phyloP scores from a whole-genome alignment of 2,888 invertebrate genomes.

The Lycocerus yunnanus region DNA sequence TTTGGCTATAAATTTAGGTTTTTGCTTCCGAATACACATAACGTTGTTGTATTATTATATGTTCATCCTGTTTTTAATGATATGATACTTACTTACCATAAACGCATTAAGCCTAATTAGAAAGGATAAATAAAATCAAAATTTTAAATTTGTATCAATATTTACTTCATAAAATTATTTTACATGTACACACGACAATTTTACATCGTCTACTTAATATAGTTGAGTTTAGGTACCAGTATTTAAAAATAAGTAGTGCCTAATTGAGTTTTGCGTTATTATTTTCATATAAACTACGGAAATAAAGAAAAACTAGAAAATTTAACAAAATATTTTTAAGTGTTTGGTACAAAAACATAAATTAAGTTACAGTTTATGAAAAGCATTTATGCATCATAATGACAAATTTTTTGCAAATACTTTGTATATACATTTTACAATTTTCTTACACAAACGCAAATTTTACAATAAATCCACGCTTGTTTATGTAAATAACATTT shows the following conservation, averaged over 20 bases:
- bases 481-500: constrained; percentile 14
- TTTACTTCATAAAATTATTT: constrained; percentile 54
- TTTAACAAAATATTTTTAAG: not conserved
- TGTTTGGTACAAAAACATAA: constrained; percentile 12
- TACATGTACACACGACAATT: constrained; percentile 55
- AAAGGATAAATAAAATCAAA: constrained; percentile 5
- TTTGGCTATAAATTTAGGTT: not conserved
- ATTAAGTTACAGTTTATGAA: not conserved
- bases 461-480: constrained; percentile 6
- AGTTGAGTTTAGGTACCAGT: constrained; percentile 24
- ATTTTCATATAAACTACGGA: not conserved
- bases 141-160: constrained; percentile 47
- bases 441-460: not conserved
- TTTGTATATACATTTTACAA: constrained; percentile 13
- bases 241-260: constrained; percentile 25
- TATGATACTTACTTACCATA: not conserved
- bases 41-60: not conserved
- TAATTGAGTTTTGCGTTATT: constrained; percentile 3
- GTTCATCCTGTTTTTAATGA: not conserved
- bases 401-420: constrained; percentile 17
- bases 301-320: not conserved
- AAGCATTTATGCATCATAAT: constrained; percentile 6
- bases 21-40: not conserved
- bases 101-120: not conserved
- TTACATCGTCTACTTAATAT: constrained; percentile 30